These are phyloP conservation scores for Drosophila mayaguana DNA, from an alignment of 2,888 invertebrate genomes.

Conservation along the genomic window DNA sequence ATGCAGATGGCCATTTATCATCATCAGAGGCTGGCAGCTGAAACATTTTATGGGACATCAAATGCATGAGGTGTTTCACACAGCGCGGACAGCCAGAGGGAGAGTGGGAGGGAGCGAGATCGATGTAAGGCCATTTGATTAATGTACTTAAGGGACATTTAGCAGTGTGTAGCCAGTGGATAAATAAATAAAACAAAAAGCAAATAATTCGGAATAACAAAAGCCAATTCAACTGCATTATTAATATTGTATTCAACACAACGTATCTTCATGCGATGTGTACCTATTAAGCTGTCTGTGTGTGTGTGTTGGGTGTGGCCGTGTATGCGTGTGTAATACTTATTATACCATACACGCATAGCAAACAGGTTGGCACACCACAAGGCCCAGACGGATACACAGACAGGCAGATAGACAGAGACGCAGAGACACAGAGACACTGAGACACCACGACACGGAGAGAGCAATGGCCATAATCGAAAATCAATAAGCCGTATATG, in stretches of 20 bases:
- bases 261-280: slow-evolving; percentile 9
- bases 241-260: slow-evolving; percentile 65
- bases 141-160: slow-evolving; percentile 57
- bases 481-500: slow-evolving; percentile 70
- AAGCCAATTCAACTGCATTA: slow-evolving; percentile 60
- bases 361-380: slow-evolving; percentile 70
- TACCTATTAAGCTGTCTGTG: neutral
- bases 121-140: slow-evolving; percentile 56
- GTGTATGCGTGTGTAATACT: slow-evolving; percentile 35
- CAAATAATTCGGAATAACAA: slow-evolving; percentile 49
- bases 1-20: slow-evolving; percentile 65
- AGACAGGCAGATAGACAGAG: slow-evolving; percentile 3
- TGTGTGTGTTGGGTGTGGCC: neutral
- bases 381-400: slow-evolving; percentile 6
- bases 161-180: slow-evolving; percentile 25
- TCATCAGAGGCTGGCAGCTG: slow-evolving; percentile 67
- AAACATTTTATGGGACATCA: slow-evolving; percentile 65
- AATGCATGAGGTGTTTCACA: slow-evolving; percentile 57
- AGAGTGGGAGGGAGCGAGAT: slow-evolving; percentile 18
- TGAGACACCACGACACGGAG: slow-evolving; percentile 15
- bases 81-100: neutral
- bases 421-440: neutral
- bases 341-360: slow-evolving; percentile 63
- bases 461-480: slow-evolving; percentile 67
- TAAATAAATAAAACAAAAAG: slow-evolving; percentile 51